Percentiles rank a stretch among this genome's conserved stretches.
phyloP scores from a whole-genome alignment of 1,140 invertebrate genomes.

The Micrasema longulum region DNA sequence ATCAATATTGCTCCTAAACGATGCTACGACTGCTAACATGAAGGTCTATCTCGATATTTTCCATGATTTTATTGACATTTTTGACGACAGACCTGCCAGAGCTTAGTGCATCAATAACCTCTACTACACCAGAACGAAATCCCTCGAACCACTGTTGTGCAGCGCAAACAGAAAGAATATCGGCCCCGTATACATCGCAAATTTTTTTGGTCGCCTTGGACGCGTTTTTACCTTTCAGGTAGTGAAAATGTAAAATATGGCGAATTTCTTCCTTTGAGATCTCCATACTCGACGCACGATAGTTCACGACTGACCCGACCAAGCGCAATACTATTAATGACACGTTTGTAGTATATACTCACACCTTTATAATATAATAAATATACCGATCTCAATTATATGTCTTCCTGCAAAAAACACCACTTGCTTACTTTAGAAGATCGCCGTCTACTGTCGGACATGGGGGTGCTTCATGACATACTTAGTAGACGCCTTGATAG shows the following conservation, averaged over 20 bases:
- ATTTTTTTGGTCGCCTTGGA: conserved; percentile 16
- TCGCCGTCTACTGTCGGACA: no score
- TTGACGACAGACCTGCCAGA: conserved; percentile 14
- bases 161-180: conserved; percentile 16
- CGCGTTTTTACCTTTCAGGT: conserved; percentile 16
- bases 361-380: no score
- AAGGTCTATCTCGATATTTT: conserved; percentile 20
- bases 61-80: conserved; percentile 21
- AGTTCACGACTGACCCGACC: conserved; percentile 47
- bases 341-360: no score
- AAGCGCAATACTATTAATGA: conserved; percentile 50
- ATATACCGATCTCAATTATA: no score
- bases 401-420: no score
- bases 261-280: conserved; percentile 21
- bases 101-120: conserved; percentile 6
- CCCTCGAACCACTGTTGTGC: conserved; percentile 24
- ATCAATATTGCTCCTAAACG: no score
- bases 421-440: no score
- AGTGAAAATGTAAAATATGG: conserved; percentile 24
- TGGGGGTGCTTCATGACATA: no score
- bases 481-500: no score
- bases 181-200: conserved; percentile 17
- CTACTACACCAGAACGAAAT: no score
- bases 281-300: conserved; percentile 16
- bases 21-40: conserved; percentile 18